A percentile compares a stretch with the other conserved stretches of the same genome.
Evolutionary conservation across 2,888 invertebrate species (phyloP).

Genomic region (Acrobasis repandana): DNA sequence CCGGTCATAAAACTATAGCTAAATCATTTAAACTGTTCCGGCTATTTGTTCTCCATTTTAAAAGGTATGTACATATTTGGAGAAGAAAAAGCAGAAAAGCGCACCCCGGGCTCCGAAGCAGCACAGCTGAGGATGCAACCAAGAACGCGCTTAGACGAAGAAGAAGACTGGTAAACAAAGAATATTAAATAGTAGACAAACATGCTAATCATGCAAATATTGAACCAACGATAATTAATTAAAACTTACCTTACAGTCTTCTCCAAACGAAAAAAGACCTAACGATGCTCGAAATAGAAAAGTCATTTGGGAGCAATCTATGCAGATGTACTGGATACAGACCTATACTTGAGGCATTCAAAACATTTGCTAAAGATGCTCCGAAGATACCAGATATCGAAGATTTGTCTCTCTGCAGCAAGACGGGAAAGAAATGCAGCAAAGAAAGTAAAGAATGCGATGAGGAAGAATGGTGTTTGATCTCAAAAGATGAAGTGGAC

Average conservation of each 20-base stretch:
- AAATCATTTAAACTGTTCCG: no score
- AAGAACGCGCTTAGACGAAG: no score
- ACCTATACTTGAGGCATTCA: constrained; percentile 89
- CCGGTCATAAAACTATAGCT: no score
- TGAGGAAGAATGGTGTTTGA: constrained; percentile 48
- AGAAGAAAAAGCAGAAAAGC: no score
- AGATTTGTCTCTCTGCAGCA: constrained; percentile 40
- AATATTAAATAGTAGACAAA: background rate
- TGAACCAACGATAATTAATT: constrained; percentile 4
- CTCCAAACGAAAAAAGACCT: constrained; percentile 53
- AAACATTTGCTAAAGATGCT: constrained; percentile 85
- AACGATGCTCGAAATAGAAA: constrained; percentile 86
- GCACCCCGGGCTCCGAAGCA: no score
- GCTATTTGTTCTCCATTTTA: no score
- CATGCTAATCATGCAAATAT: background rate
- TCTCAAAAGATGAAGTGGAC: constrained; percentile 32
- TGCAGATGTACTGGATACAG: constrained; percentile 91
- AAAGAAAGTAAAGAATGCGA: constrained; percentile 17
- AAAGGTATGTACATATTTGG: no score
- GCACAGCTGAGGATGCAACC: no score
- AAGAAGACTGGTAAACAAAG: no score
- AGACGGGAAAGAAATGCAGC: constrained; percentile 23
- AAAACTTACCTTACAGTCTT: constrained; percentile 42
- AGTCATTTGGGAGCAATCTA: constrained; percentile 88
- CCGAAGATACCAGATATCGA: constrained; percentile 74